Base-by-base conservation (phyloP, 2,113 vertebrate genomes). In the Xenotilapia caudafasciata region DNA sequence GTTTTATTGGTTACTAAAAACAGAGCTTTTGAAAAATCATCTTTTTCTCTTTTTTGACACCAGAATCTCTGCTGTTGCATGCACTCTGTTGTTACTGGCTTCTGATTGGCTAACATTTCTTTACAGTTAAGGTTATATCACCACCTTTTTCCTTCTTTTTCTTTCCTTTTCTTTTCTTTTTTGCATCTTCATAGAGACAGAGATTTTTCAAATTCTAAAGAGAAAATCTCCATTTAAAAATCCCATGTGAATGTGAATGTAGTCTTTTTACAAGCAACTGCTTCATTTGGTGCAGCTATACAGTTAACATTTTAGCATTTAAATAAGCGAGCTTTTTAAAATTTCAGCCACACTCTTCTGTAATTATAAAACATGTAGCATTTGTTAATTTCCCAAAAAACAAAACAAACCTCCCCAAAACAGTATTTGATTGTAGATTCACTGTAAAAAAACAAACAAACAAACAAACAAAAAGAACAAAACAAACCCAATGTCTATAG, bases 11-110 rank as follows among this genome's bases (percentile, higher is more conserved):
- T 60, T 33, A 60, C 56, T 33, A 33, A 60, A 10, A 60, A 1
- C 56, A 33, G 0, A 19, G 56, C 14, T 60, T 60, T 60, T 0
- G 56, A 31, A 60, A 60, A 31, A 60, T 60, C 0, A 60, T 3
- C 2, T 60, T 60, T 60, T 60, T 31, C 56, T 60, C 56, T 60
- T 60, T 60, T 60, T 60, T 60, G 14, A 17, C 56, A 60, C 0
- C 26, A 60, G 28, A 60, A 0, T 60, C 56, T 1, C 28, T 60
- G 56, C 28, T 60, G 23, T 15, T 56, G 56, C 1, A 31, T 4
- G 28, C 56, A 10, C 28, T 33, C 28, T 60, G 28, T 10, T 60
- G 8, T 33, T 33, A 60, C 15, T 60, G 8, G 28, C 28, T 60
- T 6, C 8, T 60, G 56, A 33, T 33, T 60, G 15, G 28, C 28